Evolutionary conservation across 2,113 vertebrate species (phyloP), one percentile per base, ranked within the genome.

Genomic region (Synodontis membranacea): DNA sequence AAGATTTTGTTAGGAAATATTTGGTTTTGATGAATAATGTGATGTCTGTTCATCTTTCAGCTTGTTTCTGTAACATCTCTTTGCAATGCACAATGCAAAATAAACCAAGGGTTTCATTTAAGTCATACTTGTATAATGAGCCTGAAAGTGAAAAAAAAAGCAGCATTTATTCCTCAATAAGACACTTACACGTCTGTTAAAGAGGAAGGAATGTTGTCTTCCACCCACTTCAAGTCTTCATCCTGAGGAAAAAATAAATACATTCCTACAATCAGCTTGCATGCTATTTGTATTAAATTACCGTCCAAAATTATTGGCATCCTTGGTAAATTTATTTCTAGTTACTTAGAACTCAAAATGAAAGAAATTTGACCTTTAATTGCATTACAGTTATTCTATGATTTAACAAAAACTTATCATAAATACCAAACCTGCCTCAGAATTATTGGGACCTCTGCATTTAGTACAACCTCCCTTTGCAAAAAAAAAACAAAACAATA

Each of bases 171-270:
- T 8, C 66, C 25, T 50, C 15, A 68, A 66, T 37, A 48, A 66
- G 17, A 83, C 14, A 82, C 86, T 87, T 93, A 96, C 95, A 96
- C 92, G 89, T 96, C 95, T 91, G 93, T 90, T 21, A 96, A 90
- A 84, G 95, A 95, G 83, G 92, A 92, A 42, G 95, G 95, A 92
- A 96, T 95, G 92, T 96, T 96, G 74, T 96, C 95, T 89, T 96
- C 95, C 82, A 96, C 95, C 95, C 95, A 96, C 87, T 96, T 96
- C 88, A 96, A 90, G 91, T 96, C 94, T 83, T 96, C 95, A 91
- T 96, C 95, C 95, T 96, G 85, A 14, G 82, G 14, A 86, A 6
- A 60, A 31, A 91, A 94, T 37, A 52, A 86, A 3, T 44, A 34
- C 88, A 93, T 64, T 76, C 91, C 90, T 56, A 11, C 4, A 31